Base-by-base conservation (phyloP, 2,113 vertebrate genomes). In the Eleginops maclovinus region DNA sequence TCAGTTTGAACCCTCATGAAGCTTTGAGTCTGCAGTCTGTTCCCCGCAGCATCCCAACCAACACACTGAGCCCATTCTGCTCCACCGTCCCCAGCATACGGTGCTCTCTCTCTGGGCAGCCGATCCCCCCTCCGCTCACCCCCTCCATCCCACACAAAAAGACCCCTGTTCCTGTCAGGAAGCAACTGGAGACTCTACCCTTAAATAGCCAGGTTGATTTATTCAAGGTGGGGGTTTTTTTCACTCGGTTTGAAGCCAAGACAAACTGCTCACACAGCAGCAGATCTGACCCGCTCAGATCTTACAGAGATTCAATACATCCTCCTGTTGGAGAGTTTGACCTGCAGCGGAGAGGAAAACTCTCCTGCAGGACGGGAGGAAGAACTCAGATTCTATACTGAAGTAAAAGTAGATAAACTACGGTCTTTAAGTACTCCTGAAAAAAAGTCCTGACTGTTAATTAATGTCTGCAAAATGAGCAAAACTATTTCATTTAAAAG, bases 151-250 rank as follows among this genome's bases (percentile, higher is more conserved):
- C 21, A 51, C 75, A 95, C 94, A 95, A 92, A 91, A 90, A 89
- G 88, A 77, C 47, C 83, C 90, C 92, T 95, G 95, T 95, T 87
- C 77, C 85, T 82, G 67, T 60, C 80, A 87, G 93, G 90, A 88
- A 84, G 79, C 71, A 46, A 49, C 85, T 88, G 31, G 58, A 83
- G 74, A 62, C 84, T 49, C 84, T 65, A 36, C 58, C 67, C 66
- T 64, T 73, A 89, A 92, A 92, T 85, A 75, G 61, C 50, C 73
- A 67, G 74, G 77, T 82, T 86, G 72, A 89, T 89, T 87, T 84
- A 87, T 83, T 61, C 77, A 69, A 68, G 72, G 61, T 36, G 31
- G 24, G 28, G 2, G 5, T 47, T 61, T 53, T 83, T 61, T 9
- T 66, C 62, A 9, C 67, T 72, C 44, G 62, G n/a, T 15, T 36